Evolutionary conservation across 2,113 vertebrate genomes (phyloP).

Genomic region (Carollia perspicillata): DNA sequence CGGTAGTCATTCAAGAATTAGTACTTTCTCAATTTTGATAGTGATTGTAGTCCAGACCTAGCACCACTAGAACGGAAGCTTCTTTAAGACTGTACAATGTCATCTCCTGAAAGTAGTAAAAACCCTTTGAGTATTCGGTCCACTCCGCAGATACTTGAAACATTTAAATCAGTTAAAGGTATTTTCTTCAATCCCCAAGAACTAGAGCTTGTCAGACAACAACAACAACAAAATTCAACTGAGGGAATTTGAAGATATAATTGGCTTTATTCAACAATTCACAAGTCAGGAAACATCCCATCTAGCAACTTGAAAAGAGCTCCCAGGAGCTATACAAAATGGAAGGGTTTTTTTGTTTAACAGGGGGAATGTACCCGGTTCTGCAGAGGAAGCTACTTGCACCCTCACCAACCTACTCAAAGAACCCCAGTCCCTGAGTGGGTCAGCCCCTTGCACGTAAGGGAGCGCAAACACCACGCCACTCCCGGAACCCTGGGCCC

Average conservation of each 20-base stretch:
- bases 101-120: background rate
- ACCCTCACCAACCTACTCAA: background rate
- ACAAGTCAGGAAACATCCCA: background rate
- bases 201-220: background rate
- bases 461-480: background rate
- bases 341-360: background rate
- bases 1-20: background rate
- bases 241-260: background rate
- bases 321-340: background rate
- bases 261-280: background rate
- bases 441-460: too few species aligned
- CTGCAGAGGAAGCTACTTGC: background rate
- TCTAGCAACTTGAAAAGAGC: background rate
- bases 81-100: background rate
- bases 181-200: background rate
- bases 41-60: background rate
- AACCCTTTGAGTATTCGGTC: background rate
- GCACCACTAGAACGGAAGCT: background rate
- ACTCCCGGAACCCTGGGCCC: background rate
- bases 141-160: background rate
- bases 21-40: background rate
- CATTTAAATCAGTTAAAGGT: background rate
- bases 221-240: background rate
- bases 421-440: background rate
- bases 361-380: background rate